Conservation (phyloP, 2,888 invertebrate genomes). For the Theretra japonica region DNA sequence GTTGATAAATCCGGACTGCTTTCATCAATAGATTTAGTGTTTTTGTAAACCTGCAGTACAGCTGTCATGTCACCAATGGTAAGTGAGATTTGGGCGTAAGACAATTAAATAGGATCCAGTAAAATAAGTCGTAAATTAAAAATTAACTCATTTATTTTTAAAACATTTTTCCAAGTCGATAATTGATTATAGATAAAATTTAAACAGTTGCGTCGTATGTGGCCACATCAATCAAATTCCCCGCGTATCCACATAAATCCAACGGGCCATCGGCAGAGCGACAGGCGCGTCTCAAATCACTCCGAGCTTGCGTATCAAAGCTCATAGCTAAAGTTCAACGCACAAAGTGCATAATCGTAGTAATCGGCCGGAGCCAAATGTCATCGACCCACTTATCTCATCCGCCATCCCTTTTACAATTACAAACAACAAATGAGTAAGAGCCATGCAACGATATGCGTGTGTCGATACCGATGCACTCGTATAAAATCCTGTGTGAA, state of each 20-base stretch:
- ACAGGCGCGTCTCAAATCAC: slow-evolving; percentile 41
- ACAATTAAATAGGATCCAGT: too few species aligned
- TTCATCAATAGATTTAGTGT: too few species aligned
- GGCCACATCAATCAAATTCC: neutral
- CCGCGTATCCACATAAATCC: slow-evolving; percentile 11
- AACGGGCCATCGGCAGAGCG: slow-evolving; percentile 25
- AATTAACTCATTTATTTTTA: too few species aligned
- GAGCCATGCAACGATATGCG: slow-evolving; percentile 78
- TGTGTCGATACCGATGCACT: slow-evolving; percentile 75
- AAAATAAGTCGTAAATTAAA: too few species aligned
- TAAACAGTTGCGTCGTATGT: neutral
- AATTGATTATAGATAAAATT: too few species aligned
- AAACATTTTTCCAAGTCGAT: too few species aligned
- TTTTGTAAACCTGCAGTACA: too few species aligned
- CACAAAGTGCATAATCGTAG: slow-evolving; percentile 84
- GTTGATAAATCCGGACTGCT: too few species aligned
- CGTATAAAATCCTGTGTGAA: slow-evolving; percentile 85
- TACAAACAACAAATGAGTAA: slow-evolving; percentile 84
- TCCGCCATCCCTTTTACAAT: slow-evolving; percentile 85
- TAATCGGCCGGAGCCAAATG: slow-evolving; percentile 83
- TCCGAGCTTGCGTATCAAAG: slow-evolving; percentile 59
- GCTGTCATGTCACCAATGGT: too few species aligned
- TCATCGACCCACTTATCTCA: slow-evolving; percentile 84
- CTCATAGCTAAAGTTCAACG: slow-evolving; percentile 80
- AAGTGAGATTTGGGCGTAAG: too few species aligned